Evolutionary conservation across 2,113 vertebrate species (phyloP).

Genomic region (Nibea albiflora): DNA sequence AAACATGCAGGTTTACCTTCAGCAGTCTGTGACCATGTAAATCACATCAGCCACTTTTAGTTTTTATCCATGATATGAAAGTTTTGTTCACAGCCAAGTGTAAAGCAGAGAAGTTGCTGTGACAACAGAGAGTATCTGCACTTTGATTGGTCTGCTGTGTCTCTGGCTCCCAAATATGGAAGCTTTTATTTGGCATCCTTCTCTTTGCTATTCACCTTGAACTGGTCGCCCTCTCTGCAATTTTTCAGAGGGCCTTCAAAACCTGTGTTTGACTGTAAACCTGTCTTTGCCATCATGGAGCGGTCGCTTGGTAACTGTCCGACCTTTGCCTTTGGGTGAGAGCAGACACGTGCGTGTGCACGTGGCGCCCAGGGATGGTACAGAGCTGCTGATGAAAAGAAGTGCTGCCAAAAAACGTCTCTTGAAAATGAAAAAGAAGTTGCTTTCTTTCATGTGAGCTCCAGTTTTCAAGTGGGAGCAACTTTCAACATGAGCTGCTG

Average conservation of each 20-base stretch:
- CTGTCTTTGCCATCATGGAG: not conserved
- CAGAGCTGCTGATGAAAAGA: slow-evolving; percentile 22
- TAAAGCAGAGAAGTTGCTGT: not conserved
- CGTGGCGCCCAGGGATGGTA: not conserved
- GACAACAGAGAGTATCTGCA: not conserved
- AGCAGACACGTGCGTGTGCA: not conserved
- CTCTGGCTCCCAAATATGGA: not conserved
- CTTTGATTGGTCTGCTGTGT: slow-evolving; percentile 2
- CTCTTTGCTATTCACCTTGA: not conserved
- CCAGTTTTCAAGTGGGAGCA: slow-evolving; percentile 16
- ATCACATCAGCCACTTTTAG: not conserved
- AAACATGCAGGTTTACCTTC: not conserved
- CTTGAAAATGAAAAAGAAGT: slow-evolving; percentile 29
- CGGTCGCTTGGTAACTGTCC: slow-evolving; percentile 59
- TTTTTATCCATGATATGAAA: not conserved
- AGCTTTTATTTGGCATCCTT: not conserved
- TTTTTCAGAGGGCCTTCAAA: slow-evolving; percentile 11
- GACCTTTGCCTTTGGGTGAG: slow-evolving; percentile 12
- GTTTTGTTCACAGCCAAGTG: not conserved
- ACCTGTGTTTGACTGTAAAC: not conserved
- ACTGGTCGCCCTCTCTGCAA: not conserved
- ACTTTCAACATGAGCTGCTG: not conserved
- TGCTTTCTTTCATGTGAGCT: not conserved
- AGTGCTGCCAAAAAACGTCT: slow-evolving; percentile 1
- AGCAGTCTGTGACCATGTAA: not conserved